Evolutionary conservation across 2,797 vertebrate genomes (phyloP).

Genomic region (Jordanella pulchra): DNA sequence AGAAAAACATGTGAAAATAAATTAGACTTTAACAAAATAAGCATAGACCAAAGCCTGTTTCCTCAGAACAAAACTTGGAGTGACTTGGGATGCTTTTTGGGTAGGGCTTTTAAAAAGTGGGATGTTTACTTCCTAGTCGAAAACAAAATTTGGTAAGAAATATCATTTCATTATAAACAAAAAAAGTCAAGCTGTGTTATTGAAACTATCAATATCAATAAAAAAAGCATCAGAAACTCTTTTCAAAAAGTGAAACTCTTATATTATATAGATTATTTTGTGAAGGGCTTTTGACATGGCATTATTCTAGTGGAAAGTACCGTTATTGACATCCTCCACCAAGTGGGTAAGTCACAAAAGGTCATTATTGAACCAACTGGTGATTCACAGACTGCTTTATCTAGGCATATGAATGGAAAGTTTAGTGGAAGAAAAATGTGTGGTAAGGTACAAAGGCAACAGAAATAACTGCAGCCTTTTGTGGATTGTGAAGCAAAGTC

Average conservation of each 20-base stretch:
- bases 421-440: not conserved
- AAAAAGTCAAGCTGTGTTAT: too few species aligned
- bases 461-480: not conserved
- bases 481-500: not conserved
- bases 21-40: not conserved
- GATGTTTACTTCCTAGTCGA: not conserved
- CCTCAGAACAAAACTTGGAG: not conserved
- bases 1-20: not conserved
- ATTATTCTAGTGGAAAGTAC: too few species aligned
- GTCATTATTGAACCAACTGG: too few species aligned
- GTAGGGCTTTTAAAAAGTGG: not conserved
- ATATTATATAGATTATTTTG: too few species aligned
- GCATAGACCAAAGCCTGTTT: not conserved
- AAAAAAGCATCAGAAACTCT: too few species aligned
- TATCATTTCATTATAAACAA: not conserved
- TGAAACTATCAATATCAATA: too few species aligned
- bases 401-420: not conserved
- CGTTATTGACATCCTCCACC: too few species aligned
- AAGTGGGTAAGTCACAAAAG: too few species aligned
- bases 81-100: not conserved
- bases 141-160: not conserved
- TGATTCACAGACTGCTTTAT: too few species aligned
- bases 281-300: too few species aligned
- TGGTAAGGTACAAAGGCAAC: not conserved
- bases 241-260: too few species aligned